Evolutionary conservation across 2,113 vertebrate genomes (phyloP), one percentile per base, ranked within the genome.

Genomic region (Daboia siamensis): DNA sequence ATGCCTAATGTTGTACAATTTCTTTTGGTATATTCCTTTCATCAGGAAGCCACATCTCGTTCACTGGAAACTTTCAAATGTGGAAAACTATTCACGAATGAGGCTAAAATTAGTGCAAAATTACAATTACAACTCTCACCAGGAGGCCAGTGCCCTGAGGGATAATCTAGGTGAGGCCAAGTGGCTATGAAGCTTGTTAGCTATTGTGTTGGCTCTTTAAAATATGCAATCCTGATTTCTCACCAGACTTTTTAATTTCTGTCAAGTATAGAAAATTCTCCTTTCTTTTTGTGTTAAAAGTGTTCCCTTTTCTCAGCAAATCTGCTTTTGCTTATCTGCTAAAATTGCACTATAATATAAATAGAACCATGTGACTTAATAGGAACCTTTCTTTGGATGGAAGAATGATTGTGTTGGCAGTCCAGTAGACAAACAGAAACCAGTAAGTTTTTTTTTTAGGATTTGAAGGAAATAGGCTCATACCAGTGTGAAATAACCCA

Each of bases 31-130:
- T 96, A 87, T 95, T 93, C n/a, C 61, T 96, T 44, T 96, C 91
- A 61, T 57, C 96, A 99, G 99, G 97, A 97, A 98, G 93, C 97
- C 96, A 92, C 97, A 96, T 90, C 95, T 97, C 95, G 89, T 98
- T 96, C 98, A 98, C 95, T 99, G 99, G 99, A 98, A 98, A 92
- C 97, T 99, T 91, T 99, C 99, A 90, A 99, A 98, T 29, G 99
- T 98, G 44, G 99, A 99, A 97, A 99, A 99, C 96, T 99, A 98
- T 95, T 99, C 99, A 44, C 98, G 99, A 69, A 99, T 99, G 99
- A 98, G 98, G 94, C 97, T 99, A 91, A 99, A 99, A 96, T 96
- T 99, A 86, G 98, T 99, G 48, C 98, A 98, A 26, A 99, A 98
- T 96, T 98, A 98, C 96, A 99, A 97, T 97, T 99, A 98, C 95